phyloP scores from a whole-genome alignment of 2,113 vertebrate genomes.

The Ptilonorhynchus violaceus region DNA sequence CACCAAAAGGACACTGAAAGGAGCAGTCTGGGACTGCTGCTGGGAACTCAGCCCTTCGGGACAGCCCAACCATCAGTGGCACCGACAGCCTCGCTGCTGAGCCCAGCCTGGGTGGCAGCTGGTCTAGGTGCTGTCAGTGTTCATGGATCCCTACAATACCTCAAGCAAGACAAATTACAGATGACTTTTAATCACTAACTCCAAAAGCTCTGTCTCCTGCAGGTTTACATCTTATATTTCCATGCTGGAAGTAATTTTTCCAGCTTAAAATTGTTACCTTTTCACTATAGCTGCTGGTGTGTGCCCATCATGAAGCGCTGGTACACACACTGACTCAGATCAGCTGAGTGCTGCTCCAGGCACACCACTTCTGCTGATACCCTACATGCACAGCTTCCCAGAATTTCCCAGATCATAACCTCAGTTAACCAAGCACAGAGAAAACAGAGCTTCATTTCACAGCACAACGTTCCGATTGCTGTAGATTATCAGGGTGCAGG shows the following conservation, averaged over 20 bases:
- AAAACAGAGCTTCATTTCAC: not conserved
- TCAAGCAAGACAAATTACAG: not conserved
- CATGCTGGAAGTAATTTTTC: not conserved
- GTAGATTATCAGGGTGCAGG: not conserved
- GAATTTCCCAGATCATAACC: not conserved
- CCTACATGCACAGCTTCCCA: not conserved
- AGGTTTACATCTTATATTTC: not conserved
- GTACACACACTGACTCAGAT: not conserved
- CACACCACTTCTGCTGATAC: not conserved
- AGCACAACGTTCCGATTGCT: not conserved
- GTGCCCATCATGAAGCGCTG: not conserved
- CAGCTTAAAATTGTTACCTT: not conserved
- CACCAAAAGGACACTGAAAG: not conserved
- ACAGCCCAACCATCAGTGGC: not conserved
- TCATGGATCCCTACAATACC: not conserved
- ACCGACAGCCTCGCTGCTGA: rapidly evolving
- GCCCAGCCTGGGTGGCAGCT: not conserved
- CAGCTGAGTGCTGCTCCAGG: not conserved
- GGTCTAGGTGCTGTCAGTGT: not conserved
- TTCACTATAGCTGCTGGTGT: not conserved
- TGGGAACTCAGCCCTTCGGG: not conserved
- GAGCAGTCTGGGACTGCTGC: not conserved
- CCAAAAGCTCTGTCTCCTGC: not conserved
- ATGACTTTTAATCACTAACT: not conserved
- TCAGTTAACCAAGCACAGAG: not conserved